Evolutionary conservation across 2,113 vertebrate species (phyloP).

Genomic region (Microcebus tavaratra): DNA sequence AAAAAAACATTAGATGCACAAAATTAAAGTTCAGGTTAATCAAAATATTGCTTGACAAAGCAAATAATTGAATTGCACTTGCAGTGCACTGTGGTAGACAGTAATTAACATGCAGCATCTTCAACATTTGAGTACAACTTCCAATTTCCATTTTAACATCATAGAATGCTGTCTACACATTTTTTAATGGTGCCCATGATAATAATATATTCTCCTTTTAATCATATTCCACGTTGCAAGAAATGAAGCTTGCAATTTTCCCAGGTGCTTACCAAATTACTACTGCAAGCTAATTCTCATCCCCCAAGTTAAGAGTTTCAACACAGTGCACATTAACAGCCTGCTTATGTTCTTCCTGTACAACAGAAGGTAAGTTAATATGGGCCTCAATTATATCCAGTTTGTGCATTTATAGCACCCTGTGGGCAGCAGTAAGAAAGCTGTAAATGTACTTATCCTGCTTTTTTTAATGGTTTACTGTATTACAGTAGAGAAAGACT

Average conservation of each 20-base stretch:
- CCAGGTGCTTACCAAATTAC: conserved; percentile 95
- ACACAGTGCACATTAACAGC: conserved; percentile 91
- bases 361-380: conserved; percentile 97
- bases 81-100: conserved; percentile 89
- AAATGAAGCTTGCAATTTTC: conserved; percentile 94
- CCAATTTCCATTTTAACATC: conserved; percentile 95
- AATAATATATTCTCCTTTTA: conserved; percentile 98
- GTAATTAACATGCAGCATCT: conserved; percentile 95
- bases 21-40: conserved; percentile 88
- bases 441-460: conserved; percentile 84
- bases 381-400: conserved; percentile 93
- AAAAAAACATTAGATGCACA: conserved; percentile 83
- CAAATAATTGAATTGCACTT: conserved; percentile 90
- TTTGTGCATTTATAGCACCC: conserved; percentile 93
- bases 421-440: conserved; percentile 83
- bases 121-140: conserved; percentile 93
- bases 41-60: conserved; percentile 90
- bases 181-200: conserved; percentile 98
- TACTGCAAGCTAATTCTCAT: conserved; percentile 95
- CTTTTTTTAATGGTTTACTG: conserved; percentile 82
- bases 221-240: conserved; percentile 94
- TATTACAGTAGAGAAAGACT: conserved; percentile 72
- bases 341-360: conserved; percentile 90
- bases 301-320: conserved; percentile 92
- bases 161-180: conserved; percentile 96